A percentile compares a stretch with the other conserved stretches of the same genome.
These are phyloP conservation scores for Diacarnus erythraeanus DNA, from an alignment of 37 sponge, comb jelly and placozoan genomes.

Conservation along the genomic window DNA sequence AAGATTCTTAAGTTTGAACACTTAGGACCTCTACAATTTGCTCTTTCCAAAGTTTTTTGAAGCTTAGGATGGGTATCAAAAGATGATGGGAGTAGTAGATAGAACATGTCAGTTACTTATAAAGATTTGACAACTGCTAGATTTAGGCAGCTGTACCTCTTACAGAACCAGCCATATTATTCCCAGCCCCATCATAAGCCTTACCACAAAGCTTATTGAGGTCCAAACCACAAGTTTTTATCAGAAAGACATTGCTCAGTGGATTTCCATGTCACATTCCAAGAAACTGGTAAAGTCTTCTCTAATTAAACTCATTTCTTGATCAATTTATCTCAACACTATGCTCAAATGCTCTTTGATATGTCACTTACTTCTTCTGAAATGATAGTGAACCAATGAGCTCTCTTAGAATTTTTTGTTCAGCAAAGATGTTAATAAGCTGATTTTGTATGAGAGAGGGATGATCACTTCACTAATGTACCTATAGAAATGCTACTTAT, in stretches of 20 bases:
- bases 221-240: conserved; percentile 45
- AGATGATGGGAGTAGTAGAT: too few species aligned
- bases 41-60: conserved; percentile 9
- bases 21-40: conserved; percentile 3
- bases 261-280: conserved; percentile 61
- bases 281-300: conserved; percentile 58
- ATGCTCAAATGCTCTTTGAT: conserved; percentile 13
- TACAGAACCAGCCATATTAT: conserved; percentile 51
- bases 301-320: conserved; percentile 32
- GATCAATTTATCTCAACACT: conserved; percentile 54
- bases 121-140: conserved; percentile 47
- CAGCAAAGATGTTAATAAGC: background rate
- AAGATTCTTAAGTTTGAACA: background rate
- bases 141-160: conserved; percentile 52
- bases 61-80: conserved; percentile 27
- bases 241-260: conserved; percentile 61
- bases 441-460: background rate
- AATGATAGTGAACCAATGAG: background rate
- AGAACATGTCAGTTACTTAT: conserved; percentile 19
- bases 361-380: background rate
- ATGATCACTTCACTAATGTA: background rate
- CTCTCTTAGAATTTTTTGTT: background rate
- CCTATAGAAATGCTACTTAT: conserved; percentile 6
- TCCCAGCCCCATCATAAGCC: conserved; percentile 82
- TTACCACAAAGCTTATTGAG: background rate